Evolutionary conservation across 2,113 vertebrate genomes (phyloP).

Genomic region (Falco punctatus): DNA sequence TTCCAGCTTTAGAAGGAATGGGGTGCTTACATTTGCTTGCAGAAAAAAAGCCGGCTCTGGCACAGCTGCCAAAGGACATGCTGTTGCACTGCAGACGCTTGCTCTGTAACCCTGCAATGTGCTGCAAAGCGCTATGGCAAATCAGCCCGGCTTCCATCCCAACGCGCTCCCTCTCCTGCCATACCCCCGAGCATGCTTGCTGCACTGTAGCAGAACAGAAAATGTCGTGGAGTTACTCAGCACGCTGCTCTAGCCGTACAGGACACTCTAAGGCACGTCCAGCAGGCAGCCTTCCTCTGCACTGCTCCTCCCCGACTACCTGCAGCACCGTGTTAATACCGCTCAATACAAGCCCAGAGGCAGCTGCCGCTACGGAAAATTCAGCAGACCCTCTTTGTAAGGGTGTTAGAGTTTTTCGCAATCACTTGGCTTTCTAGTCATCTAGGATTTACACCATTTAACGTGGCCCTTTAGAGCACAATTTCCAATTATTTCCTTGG

Average conservation of each 20-base stretch:
- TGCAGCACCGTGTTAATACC: neutral
- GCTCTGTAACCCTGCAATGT: neutral
- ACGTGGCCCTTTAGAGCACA: neutral
- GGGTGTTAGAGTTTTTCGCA: neutral
- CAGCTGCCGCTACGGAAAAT: neutral
- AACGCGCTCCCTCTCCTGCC: neutral
- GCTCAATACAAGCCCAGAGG: neutral
- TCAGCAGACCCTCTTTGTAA: neutral
- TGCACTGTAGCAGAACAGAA: neutral
- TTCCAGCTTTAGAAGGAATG: neutral
- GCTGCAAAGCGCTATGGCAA: rapidly evolving
- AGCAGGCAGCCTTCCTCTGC: neutral
- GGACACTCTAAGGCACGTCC: neutral
- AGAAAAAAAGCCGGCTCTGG: rapidly evolving
- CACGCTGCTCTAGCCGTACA: rapidly evolving
- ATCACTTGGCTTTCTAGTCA: neutral
- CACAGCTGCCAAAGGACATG: neutral
- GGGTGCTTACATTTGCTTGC: neutral
- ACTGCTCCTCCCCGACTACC: neutral
- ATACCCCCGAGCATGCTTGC: rapidly evolving
- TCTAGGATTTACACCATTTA: neutral
- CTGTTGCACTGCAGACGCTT: neutral
- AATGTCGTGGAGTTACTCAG: rapidly evolving
- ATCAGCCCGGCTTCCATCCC: neutral
- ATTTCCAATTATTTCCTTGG: neutral